phyloP scores from a whole-genome alignment of 2,113 vertebrate genomes.

The Tenebrosternarchus preto region DNA sequence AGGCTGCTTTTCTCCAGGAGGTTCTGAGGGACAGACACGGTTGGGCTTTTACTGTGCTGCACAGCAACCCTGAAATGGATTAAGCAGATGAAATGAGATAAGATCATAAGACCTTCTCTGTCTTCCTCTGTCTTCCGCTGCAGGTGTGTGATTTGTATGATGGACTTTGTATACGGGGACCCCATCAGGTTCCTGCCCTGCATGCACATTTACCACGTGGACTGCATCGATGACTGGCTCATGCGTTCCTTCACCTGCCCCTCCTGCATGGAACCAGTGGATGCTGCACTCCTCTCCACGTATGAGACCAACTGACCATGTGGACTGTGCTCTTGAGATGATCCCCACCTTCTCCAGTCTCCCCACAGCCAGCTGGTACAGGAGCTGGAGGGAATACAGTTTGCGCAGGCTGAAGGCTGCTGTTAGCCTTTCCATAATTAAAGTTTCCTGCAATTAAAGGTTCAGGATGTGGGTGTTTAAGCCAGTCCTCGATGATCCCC shows the following conservation, averaged over 20 bases:
- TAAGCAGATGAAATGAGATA: neutral
- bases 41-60: neutral
- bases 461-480: neutral
- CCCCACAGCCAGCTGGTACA: neutral
- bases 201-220: conserved; percentile 99
- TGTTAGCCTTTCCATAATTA: no score
- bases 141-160: conserved; percentile 99
- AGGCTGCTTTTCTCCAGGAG: neutral
- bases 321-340: neutral
- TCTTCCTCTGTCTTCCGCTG: neutral
- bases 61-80: conserved; percentile 7
- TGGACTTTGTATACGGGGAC: conserved; percentile 99
- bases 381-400: neutral
- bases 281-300: conserved; percentile 93
- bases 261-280: conserved; percentile 99
- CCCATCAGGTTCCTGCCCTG: conserved; percentile 97
- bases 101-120: neutral
- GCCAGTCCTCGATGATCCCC: neutral
- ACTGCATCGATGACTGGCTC: conserved; percentile 99
- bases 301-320: conserved; percentile 91
- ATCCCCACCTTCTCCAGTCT: neutral
- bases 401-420: neutral
- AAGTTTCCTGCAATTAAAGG: neutral
- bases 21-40: neutral
- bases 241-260: conserved; percentile 99